A percentile compares a stretch with the other conserved stretches of the same genome.
Conservation (phyloP, 2,113 vertebrate genomes). For the Malaclemys terrapin region DNA sequence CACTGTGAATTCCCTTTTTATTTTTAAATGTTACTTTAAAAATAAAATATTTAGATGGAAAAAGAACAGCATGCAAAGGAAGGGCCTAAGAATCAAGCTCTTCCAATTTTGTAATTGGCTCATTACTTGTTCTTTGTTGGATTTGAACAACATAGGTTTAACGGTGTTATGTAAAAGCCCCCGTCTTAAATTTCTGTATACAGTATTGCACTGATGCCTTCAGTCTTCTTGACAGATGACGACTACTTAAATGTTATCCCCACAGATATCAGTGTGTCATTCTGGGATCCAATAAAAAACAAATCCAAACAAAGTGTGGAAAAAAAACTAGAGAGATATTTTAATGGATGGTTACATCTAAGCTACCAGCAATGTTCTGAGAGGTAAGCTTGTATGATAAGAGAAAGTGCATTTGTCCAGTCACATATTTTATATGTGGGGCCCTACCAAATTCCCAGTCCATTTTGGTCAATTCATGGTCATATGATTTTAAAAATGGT, state of each 20-base stretch:
- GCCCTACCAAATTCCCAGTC: too few relatives aligned
- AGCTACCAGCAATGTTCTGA: not conserved
- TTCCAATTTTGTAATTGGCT: constrained; percentile 22
- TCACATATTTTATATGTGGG: not conserved
- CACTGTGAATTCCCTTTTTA: constrained; percentile 68
- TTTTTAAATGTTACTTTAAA: constrained; percentile 53
- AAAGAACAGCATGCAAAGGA: not conserved
- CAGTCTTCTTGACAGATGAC: not conserved
- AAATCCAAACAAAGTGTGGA: accelerated
- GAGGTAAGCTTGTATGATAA: accelerated
- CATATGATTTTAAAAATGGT: too few relatives aligned
- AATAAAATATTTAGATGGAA: not conserved
- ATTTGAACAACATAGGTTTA: constrained; percentile 61
- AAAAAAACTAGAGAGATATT: accelerated
- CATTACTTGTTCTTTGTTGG: constrained; percentile 44
- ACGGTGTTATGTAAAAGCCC: constrained; percentile 51
- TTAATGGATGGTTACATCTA: accelerated
- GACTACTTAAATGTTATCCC: accelerated
- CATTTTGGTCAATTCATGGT: too few relatives aligned
- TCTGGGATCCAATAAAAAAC: not conserved
- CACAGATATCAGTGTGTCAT: not conserved
- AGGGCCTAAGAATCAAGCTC: accelerated
- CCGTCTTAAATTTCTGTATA: not conserved
- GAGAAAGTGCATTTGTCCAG: not conserved
- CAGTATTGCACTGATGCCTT: not conserved